These are phyloP conservation scores for Tauraco erythrolophus DNA, from an alignment of 2,113 vertebrate genomes.

Conservation along the genomic window DNA sequence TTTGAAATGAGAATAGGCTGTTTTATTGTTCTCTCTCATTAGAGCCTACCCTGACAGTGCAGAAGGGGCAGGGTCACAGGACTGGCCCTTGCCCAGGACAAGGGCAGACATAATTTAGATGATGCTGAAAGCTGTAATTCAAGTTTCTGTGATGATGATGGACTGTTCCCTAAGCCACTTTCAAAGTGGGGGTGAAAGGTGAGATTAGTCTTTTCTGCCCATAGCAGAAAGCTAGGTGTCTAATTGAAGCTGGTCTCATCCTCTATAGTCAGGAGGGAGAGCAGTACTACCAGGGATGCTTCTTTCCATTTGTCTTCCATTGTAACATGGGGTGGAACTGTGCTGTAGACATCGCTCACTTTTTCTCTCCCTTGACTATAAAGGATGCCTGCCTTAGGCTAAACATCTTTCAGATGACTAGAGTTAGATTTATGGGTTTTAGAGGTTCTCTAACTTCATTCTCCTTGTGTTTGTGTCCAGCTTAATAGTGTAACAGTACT, in stretches of 20 bases:
- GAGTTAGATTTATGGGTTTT: neutral
- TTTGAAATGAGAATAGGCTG: neutral
- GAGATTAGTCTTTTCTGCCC: neutral
- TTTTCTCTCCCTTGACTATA: neutral
- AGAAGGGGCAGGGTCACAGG: neutral
- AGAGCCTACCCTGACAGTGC: neutral
- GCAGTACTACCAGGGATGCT: accelerated
- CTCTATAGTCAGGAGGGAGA: neutral
- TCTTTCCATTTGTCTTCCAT: neutral
- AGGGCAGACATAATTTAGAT: neutral
- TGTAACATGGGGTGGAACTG: neutral
- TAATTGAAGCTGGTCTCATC: neutral
- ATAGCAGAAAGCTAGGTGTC: neutral
- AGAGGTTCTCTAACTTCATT: neutral
- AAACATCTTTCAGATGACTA: neutral
- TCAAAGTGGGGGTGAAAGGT: neutral
- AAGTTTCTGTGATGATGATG: neutral
- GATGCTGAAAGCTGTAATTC: neutral
- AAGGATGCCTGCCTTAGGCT: neutral
- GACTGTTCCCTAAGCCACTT: neutral
- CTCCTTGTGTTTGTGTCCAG: neutral
- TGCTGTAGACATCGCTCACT: neutral
- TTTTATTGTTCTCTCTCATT: neutral
- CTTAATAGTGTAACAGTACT: neutral
- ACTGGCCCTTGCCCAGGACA: neutral